Conservation (phyloP, 2,888 invertebrate species). For the Andrena marginata region DNA sequence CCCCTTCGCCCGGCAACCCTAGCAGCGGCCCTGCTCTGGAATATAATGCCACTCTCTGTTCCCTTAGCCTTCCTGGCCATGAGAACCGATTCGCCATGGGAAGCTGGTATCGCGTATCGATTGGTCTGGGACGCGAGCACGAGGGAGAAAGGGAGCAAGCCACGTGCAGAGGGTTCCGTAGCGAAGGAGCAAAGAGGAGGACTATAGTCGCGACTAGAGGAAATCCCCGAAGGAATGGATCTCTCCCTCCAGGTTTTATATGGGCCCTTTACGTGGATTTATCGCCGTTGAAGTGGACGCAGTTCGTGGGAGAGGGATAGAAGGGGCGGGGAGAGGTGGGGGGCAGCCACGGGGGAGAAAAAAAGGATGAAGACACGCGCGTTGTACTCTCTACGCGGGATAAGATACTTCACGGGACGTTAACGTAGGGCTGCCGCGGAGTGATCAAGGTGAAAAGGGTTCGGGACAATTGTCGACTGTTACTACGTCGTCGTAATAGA, state of each 20-base stretch:
- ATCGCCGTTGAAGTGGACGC: constrained; percentile 62
- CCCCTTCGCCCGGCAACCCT: constrained; percentile 4
- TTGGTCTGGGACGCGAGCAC: constrained; percentile 54
- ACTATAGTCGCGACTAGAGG: constrained; percentile 52
- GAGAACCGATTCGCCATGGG: constrained; percentile 76
- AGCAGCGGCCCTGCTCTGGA: constrained; percentile 46
- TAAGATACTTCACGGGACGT: constrained; percentile 69
- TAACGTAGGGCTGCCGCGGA: constrained; percentile 59
- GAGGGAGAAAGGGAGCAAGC: constrained; percentile 5
- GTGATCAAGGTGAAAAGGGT: constrained; percentile 67
- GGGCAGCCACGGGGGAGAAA: constrained; percentile 4
- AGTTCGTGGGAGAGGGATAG: constrained; percentile 31
- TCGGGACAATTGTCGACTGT: constrained; percentile 65
- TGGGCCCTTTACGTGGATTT: constrained; percentile 72
- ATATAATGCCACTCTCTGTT: constrained; percentile 68
- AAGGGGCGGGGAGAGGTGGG: constrained; percentile 9
- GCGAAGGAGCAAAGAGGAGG: constrained; percentile 15
- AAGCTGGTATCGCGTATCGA: constrained; percentile 73
- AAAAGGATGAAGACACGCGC: constrained; percentile 51
- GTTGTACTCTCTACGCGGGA: constrained; percentile 67
- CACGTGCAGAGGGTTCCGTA: neutral
- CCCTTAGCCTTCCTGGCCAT: constrained; percentile 48
- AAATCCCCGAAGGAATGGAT: constrained; percentile 70
- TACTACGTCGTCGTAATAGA: constrained; percentile 63
- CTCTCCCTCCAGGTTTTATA: constrained; percentile 71